phyloP scores from a whole-genome alignment of 2,888 invertebrate species.

The Spodoptera exigua region DNA sequence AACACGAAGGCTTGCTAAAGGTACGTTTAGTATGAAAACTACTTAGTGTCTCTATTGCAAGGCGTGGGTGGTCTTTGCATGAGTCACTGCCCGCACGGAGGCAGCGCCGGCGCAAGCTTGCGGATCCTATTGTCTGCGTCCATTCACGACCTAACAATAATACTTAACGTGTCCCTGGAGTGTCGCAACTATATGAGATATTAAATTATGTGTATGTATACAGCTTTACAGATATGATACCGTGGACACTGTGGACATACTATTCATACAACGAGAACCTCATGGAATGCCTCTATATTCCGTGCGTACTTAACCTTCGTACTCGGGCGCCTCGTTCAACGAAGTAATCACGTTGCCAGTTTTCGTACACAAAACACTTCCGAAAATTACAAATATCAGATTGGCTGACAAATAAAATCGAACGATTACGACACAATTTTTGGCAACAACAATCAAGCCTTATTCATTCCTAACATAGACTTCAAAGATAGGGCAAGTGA shows the following conservation, averaged over 20 bases:
- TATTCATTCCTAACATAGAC: slow-evolving; percentile 39
- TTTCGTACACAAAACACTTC: no score
- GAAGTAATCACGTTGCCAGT: no score
- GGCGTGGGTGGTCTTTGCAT: slow-evolving; percentile 67
- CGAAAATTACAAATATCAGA: no score
- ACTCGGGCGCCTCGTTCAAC: no score
- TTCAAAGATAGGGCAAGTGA: slow-evolving; percentile 31
- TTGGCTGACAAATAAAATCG: no score
- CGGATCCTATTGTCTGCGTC: slow-evolving; percentile 70
- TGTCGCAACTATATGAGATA: slow-evolving; percentile 38
- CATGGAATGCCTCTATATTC: no score
- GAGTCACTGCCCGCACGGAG: slow-evolving; percentile 44
- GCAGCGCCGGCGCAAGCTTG: slow-evolving; percentile 57
- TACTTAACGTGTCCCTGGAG: slow-evolving; percentile 40
- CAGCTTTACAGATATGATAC: no score
- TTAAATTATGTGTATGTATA: slow-evolving; percentile 7
- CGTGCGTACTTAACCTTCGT: no score
- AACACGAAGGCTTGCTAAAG: no score
- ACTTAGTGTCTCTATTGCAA: slow-evolving; percentile 42
- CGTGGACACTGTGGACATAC: no score
- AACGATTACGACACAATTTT: slow-evolving; percentile 9
- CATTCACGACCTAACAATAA: slow-evolving; percentile 70
- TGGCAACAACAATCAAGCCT: slow-evolving; percentile 34
- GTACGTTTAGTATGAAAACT: slow-evolving; percentile 39
- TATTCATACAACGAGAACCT: no score